Evolutionary conservation across 2,113 vertebrate genomes (phyloP), one percentile per base, ranked within the genome.

Genomic region (Galbula dea): DNA sequence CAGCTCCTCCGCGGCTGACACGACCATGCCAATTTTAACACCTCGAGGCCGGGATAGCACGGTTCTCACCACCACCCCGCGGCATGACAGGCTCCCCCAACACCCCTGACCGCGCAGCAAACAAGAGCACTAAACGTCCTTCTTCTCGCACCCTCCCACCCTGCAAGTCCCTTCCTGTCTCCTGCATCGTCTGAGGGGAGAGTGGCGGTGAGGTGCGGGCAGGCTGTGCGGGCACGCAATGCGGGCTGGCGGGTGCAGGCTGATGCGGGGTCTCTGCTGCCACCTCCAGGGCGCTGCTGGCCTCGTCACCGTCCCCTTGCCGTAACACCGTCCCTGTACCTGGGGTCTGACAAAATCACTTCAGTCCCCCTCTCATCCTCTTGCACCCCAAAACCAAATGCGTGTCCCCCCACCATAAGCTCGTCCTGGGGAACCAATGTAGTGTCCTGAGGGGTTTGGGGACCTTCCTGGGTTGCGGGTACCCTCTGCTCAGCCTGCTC

Each of bases 231-330:
- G 49, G 24, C 52, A n/a, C n/a, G n/a, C n/a, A n/a, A n/a, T n/a
- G 30, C 7, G 30, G 49, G 15, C 11, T 13, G 32, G 66, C 54
- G 14, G 49, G 24, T 6, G 88, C 52, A 20, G 74, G 34, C 54
- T 43, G 41, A 43, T 68, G 85, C 26, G 87, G 88, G 43, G 78
- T 79, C 95, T 95, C 75, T 93, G 95, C 94, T 91, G 95, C 92
- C 94, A 96, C 71, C 94, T 91, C 85, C 92, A 89, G 95, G 95
- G 45, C 88, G 9, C 86, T 72, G 83, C 45, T 27, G 72, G 91
- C 62, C 67, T 92, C n/a, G 83, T 68, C 91, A 49, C 62, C n/a
- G 10, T 62, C 27, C 43, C 22, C 62, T 68, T 10, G 54, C 39
- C 17, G n/a, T 4, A 67, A 19, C 83, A 4, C 67, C 10, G 48